Conservation (phyloP, 2,888 invertebrate species). For the Gymnoscelis rufifasciata region DNA sequence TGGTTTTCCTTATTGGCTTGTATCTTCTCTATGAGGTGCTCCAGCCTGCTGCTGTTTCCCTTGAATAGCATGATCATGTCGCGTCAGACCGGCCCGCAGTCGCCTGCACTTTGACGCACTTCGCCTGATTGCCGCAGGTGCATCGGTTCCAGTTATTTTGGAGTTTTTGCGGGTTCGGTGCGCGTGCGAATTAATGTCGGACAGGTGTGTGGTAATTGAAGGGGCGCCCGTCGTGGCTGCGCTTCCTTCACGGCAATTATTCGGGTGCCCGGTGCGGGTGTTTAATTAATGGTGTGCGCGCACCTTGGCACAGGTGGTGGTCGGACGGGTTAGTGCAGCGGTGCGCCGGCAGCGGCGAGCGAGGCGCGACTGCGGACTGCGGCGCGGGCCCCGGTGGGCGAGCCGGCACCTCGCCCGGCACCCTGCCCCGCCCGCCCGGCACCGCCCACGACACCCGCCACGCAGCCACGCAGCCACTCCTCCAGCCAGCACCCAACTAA, state of each 20-base stretch:
- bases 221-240: conserved; percentile 58
- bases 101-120: conserved; percentile 32
- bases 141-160: conserved; percentile 71
- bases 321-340: conserved; percentile 36
- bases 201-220: conserved; percentile 73
- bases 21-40: conserved; percentile 91
- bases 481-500: conserved; percentile 54
- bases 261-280: conserved; percentile 60
- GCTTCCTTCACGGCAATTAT: conserved; percentile 73
- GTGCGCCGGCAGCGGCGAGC: conserved; percentile 54
- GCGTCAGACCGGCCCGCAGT: conserved; percentile 25
- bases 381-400: conserved; percentile 57
- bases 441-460: conserved; percentile 52
- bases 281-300: conserved; percentile 55
- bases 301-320: conserved; percentile 56
- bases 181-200: conserved; percentile 71
- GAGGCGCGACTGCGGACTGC: conserved; percentile 61
- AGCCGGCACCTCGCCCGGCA: conserved; percentile 57
- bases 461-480: conserved; percentile 34
- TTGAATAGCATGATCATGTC: conserved; percentile 88
- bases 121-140: conserved; percentile 62
- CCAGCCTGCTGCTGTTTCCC: conserved; percentile 90
- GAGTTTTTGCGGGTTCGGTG: conserved; percentile 63
- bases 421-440: conserved; percentile 64
- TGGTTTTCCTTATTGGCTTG: conserved; percentile 89